Evolutionary conservation across 2,113 vertebrate genomes (phyloP), one percentile per base, ranked within the genome.

Genomic region (Zosterops pallidus): DNA sequence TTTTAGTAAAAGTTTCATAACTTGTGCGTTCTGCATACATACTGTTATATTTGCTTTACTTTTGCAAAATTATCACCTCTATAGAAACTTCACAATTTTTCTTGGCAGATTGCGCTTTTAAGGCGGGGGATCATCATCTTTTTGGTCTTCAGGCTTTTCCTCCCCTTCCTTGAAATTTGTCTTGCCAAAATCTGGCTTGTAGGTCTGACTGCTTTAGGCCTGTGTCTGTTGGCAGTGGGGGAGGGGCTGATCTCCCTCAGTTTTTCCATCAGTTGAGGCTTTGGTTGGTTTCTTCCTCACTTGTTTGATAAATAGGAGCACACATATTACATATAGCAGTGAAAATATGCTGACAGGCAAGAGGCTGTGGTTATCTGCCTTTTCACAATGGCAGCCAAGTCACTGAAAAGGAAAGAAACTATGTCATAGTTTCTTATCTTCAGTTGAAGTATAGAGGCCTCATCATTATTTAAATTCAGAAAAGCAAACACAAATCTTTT

Each of bases 221-320:
- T 57, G 1, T 19, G 6, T 47, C 3, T 53, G 2, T 18, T 47
- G 25, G 26, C 13, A 12, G 5, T 5, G 3, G 2, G 10, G 10
- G 39, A 39, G 28, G 4, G 35, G 4, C 7, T 33, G 22, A 35
- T 83, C 67, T 71, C 33, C 10, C 7, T 63, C 15, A 21, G 3
- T 55, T 94, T 39, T 87, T 82, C 53, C 9, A 53, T 57, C 15
- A 59, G 14, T 14, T 41, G 26, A 74, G n/a, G 23, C 18, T 80
- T 76, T 88, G 37, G 15, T 92, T 74, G 25, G 9, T 60, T 90
- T 90, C 37, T 85, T 72, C 13, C 26, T 85, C 15, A 8, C 31
- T 82, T 59, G 4, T 63, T 86, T 63, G 64, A 29, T 74, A 55
- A 76, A 14, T 44, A 63, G 56, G 26, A 81, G 9, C 23, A 46